phyloP scores from a whole-genome alignment of 2,888 invertebrate genomes.

The Eristalis tenax region DNA sequence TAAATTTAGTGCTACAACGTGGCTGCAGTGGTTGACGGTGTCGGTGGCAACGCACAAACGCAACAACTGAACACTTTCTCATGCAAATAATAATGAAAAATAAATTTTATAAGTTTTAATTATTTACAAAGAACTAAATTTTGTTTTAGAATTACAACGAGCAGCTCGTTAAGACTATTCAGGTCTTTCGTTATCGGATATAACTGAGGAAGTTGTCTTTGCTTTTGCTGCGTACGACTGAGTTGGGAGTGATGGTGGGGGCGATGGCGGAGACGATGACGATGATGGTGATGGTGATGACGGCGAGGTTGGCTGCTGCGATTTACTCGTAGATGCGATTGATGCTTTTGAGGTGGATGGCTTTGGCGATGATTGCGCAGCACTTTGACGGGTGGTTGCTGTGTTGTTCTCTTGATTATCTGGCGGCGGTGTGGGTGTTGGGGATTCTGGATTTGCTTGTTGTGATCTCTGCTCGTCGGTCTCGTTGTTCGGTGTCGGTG shows the following conservation, averaged over 20 bases:
- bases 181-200: constrained; percentile 61
- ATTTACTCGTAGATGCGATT: constrained; percentile 17
- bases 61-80: constrained; percentile 9
- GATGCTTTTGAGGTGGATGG: constrained; percentile 45
- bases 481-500: constrained; percentile 61
- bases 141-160: constrained; percentile 41
- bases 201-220: constrained; percentile 68
- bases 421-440: constrained; percentile 47
- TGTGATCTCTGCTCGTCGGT: constrained; percentile 35
- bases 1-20: constrained; percentile 33
- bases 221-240: constrained; percentile 51
- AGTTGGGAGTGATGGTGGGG: constrained; percentile 30
- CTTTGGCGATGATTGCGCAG: constrained; percentile 42
- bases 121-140: constrained; percentile 66
- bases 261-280: background rate
- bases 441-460: constrained; percentile 43
- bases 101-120: constrained; percentile 64
- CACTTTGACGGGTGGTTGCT: constrained; percentile 25
- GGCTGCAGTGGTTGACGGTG: constrained; percentile 3
- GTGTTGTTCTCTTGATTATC: constrained; percentile 21
- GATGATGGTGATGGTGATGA: constrained; percentile 72
- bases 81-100: constrained; percentile 38
- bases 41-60: background rate
- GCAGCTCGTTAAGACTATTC: constrained; percentile 62
- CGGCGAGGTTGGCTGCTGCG: constrained; percentile 75